These are phyloP conservation scores for Cossypha polioptera DNA, from an alignment of 2,797 vertebrate species.

Conservation along the genomic window DNA sequence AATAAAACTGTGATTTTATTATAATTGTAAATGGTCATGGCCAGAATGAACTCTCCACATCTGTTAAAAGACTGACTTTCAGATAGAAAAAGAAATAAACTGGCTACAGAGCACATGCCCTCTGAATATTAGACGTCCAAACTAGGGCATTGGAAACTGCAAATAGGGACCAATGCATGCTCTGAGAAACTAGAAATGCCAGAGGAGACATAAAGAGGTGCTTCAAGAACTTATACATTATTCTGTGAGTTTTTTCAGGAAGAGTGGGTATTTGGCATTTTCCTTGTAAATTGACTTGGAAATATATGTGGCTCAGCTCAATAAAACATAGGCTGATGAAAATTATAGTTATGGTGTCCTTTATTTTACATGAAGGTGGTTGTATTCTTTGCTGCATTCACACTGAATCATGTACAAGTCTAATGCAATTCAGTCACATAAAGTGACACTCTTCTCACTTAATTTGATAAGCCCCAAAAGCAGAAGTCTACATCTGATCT, in stretches of 20 bases:
- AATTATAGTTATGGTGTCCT: not conserved
- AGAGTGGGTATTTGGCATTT: not conserved
- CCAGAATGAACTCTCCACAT: not conserved
- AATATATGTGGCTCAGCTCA: not conserved
- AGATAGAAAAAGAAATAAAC: not conserved
- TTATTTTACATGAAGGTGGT: not conserved
- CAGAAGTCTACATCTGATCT: not conserved
- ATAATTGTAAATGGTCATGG: not conserved
- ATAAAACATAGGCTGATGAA: not conserved
- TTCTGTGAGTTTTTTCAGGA: not conserved
- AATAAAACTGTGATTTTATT: not conserved
- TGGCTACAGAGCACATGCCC: not conserved
- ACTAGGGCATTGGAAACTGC: not conserved
- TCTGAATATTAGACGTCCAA: not conserved
- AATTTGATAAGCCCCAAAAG: slow-evolving; percentile 5
- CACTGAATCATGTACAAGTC: not conserved
- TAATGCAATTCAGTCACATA: not conserved
- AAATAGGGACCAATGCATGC: not conserved
- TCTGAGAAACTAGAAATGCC: not conserved
- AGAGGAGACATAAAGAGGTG: not conserved
- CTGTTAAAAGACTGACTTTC: not conserved
- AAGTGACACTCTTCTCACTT: not conserved
- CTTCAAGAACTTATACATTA: not conserved
- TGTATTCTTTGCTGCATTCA: not conserved
- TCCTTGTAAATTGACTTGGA: not conserved